Evolutionary conservation across 2,797 vertebrate genomes (phyloP).

Genomic region (Uromys caudimaculatus): DNA sequence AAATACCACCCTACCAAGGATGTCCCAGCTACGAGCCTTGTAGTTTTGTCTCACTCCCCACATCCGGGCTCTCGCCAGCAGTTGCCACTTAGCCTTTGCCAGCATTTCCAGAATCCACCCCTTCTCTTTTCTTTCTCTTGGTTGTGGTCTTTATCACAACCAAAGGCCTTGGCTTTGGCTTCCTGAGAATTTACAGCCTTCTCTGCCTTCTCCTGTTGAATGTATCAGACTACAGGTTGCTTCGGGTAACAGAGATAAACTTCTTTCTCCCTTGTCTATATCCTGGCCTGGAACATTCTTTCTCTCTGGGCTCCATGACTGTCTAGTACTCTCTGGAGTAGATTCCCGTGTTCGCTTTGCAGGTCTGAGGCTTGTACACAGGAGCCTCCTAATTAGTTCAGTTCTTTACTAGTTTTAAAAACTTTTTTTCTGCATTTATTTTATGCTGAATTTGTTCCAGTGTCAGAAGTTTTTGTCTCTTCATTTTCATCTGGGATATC

Average conservation of each 20-base stretch:
- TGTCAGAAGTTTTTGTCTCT: neutral
- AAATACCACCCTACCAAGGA: conserved; percentile 66
- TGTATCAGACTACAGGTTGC: neutral
- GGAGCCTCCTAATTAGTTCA: neutral
- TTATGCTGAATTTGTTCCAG: neutral
- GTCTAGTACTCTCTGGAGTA: neutral
- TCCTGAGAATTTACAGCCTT: conserved; percentile 24
- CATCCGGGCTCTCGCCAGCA: conserved; percentile 68
- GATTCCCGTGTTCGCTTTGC: neutral
- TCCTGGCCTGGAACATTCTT: neutral
- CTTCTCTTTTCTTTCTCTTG: conserved; percentile 67
- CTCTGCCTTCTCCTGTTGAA: neutral
- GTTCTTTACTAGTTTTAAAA: neutral
- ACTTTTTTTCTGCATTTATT: neutral
- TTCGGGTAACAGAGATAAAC: neutral
- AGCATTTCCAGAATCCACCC: conserved; percentile 67
- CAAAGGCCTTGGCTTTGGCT: conserved; percentile 61
- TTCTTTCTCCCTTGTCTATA: neutral
- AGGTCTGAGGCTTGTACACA: neutral
- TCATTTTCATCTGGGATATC: neutral
- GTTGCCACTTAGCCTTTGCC: conserved; percentile 67
- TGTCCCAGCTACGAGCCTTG: conserved; percentile 68
- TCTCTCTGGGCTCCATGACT: neutral
- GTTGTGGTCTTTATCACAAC: conserved; percentile 65
- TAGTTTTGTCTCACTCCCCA: conserved; percentile 71